phyloP scores from a whole-genome alignment of 2,797 vertebrate genomes.

The Iguana delicatissima region DNA sequence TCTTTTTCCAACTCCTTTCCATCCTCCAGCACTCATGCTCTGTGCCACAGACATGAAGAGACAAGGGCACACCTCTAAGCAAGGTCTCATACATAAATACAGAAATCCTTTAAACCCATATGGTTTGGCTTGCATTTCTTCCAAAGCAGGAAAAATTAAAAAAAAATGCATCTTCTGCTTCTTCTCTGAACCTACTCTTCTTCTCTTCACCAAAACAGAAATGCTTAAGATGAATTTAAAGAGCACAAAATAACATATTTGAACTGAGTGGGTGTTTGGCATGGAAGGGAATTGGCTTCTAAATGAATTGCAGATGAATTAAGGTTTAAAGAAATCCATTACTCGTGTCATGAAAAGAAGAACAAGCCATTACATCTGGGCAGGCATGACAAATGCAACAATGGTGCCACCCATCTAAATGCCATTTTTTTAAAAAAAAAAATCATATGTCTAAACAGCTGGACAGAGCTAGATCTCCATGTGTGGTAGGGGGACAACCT shows the following conservation, averaged over 20 bases:
- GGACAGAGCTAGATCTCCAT: not conserved
- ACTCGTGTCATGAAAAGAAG: not conserved
- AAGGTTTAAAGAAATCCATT: constrained; percentile 5
- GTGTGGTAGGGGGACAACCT: not conserved
- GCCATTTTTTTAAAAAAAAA: not conserved
- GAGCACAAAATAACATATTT: constrained; percentile 17
- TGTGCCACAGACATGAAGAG: not conserved
- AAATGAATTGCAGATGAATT: constrained; percentile 37
- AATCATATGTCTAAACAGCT: not conserved
- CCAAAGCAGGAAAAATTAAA: not conserved
- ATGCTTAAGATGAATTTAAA: not conserved
- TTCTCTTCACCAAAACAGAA: not conserved
- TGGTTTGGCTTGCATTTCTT: not conserved
- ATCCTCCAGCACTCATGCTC: not conserved
- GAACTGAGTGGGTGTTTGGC: constrained; percentile 23
- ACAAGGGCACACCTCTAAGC: not conserved
- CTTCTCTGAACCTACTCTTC: not conserved
- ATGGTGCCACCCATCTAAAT: not conserved
- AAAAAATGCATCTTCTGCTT: constrained; percentile 3
- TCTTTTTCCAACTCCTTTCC: accelerated
- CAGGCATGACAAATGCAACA: constrained; percentile 15
- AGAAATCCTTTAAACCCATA: not conserved
- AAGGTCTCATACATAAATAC: not conserved
- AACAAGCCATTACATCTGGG: not conserved
- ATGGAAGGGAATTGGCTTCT: not conserved